Base-by-base conservation (phyloP, 1,140 invertebrate genomes). In the Pseudomyrmex dendroicus region DNA sequence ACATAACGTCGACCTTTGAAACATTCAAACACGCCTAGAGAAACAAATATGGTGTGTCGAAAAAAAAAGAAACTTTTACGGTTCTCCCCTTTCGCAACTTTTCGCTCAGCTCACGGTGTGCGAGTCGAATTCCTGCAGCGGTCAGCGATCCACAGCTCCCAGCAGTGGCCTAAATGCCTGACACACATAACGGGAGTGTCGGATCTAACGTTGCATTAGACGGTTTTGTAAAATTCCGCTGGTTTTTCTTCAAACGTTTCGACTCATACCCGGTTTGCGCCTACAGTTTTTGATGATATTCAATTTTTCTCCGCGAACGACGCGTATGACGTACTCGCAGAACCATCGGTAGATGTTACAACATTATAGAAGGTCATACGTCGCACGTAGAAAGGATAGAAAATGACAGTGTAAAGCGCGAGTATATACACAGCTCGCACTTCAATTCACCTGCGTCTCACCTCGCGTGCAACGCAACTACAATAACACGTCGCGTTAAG, bases 131-230 rank as follows among this genome's bases (percentile, higher is more conserved):
- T 70, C 54, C 54, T 50, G 13, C 20, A 22, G 7, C 20, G 61
- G 52, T 17, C 56, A 44, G 54, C 74, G 80, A 85, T 77, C 84
- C 73, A 74, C 25, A 74, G 63, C 80, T 67, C 50, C 66, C 15
- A 54, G 80, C 57, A 54, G 44, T 85, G 80, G 84, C 66, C 84
- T 70, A 85, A 84, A 84, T 84, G 56, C 67, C 46, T 84, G 66
- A 35, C 77, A 82, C 50, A 82, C 80, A 82, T 82, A 70, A 44
- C 54, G 20, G 3, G 54, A 15, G 3, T 66, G 17, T 66, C 64
- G 10, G 13, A 52, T 56, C 66, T 70, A 68, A 12, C 20, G 46
- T 44, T 25, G 44, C 44, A 35, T 35, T 78, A 78, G 52, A n/a
- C 68, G 54, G n/a, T 64, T 54, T 52, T 67, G 56, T 4, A 17